These are phyloP conservation scores for Chaetodon trifascialis DNA, from an alignment of 2,113 vertebrate genomes.

Conservation along the genomic window DNA sequence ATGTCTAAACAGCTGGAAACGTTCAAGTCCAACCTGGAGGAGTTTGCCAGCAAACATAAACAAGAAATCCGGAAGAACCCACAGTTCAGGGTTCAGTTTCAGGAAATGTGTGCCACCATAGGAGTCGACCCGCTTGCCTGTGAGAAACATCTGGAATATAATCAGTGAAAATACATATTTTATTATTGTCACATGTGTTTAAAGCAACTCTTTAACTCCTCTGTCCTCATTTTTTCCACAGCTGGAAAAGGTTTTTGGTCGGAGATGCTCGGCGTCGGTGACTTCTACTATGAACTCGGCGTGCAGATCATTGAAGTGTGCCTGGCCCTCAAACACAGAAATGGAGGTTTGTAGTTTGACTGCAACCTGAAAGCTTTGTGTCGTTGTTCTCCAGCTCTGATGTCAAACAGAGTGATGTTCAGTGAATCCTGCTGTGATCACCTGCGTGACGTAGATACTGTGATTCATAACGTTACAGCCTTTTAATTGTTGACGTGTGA, in stretches of 20 bases:
- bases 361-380: not conserved
- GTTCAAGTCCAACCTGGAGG: slow-evolving; percentile 94
- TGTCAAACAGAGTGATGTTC: not conserved
- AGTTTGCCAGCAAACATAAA: slow-evolving; percentile 98
- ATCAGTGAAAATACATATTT: not conserved
- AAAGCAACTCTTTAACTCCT: not conserved
- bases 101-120: slow-evolving; percentile 98
- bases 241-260: slow-evolving; percentile 99
- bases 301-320: slow-evolving; percentile 98
- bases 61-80: slow-evolving; percentile 95
- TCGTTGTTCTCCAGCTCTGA: not conserved
- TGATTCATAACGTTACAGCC: not conserved
- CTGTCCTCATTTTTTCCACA: slow-evolving; percentile 55
- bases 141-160: slow-evolving; percentile 76
- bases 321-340: slow-evolving; percentile 94
- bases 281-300: slow-evolving; percentile 97
- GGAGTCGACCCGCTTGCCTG: slow-evolving; percentile 97
- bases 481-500: not conserved
- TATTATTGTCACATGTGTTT: not conserved
- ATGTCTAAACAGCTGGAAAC: slow-evolving; percentile 98
- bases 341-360: slow-evolving; percentile 88
- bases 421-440: not conserved
- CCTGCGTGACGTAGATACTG: too few relatives aligned
- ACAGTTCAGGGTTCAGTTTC: slow-evolving; percentile 95
- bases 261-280: slow-evolving; percentile 97